Evolutionary conservation across 2,113 vertebrate genomes (phyloP).

Genomic region (Urocitellus parryii): DNA sequence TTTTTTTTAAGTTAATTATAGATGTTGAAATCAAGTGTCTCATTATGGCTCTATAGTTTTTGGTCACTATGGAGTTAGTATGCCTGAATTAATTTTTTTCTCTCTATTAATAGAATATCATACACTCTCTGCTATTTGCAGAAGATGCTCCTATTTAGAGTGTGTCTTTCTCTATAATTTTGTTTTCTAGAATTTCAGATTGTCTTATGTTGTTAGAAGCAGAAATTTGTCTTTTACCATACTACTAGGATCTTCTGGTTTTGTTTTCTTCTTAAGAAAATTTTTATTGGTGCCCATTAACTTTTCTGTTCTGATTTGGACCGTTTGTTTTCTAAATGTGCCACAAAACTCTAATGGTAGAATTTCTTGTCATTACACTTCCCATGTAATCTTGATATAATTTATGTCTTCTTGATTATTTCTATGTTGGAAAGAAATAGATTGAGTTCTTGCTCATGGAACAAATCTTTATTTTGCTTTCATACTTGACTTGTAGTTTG

Average conservation of each 20-base stretch:
- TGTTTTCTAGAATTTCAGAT: neutral
- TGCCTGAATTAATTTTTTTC: neutral
- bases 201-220: neutral
- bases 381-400: neutral
- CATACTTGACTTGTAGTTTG: neutral
- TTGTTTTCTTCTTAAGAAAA: neutral
- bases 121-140: neutral
- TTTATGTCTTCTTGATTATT: neutral
- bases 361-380: constrained; percentile 19
- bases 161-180: neutral
- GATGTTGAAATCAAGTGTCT: neutral
- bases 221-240: neutral
- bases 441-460: neutral
- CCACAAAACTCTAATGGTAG: neutral
- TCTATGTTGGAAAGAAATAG: neutral
- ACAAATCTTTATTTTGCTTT: neutral
- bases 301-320: neutral
- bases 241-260: neutral
- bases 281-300: neutral
- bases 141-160: neutral
- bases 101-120: neutral
- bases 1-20: neutral
- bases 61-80: neutral
- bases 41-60: neutral
- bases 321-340: neutral